These are phyloP conservation scores for Odontamblyopus lacepedii DNA, from an alignment of 2,797 vertebrate genomes.

Conservation along the genomic window DNA sequence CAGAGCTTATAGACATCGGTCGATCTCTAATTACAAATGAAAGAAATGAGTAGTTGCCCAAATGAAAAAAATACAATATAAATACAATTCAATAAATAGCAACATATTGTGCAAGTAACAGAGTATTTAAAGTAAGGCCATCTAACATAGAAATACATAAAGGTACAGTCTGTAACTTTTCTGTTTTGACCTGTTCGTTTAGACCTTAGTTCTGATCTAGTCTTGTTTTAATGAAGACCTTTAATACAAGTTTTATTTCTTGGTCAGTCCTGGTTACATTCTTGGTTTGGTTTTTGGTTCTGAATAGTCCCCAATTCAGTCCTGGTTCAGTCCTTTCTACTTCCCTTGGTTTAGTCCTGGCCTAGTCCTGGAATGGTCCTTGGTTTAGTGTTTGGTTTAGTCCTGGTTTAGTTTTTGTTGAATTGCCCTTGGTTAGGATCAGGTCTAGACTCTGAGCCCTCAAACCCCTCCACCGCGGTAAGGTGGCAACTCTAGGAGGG, in stretches of 20 bases:
- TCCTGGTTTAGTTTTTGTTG: not conserved
- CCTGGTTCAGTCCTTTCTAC: not conserved
- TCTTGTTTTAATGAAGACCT: not conserved
- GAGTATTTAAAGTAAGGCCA: no score
- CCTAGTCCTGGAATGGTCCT: not conserved
- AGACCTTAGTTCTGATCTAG: not conserved
- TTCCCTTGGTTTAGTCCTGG: not conserved
- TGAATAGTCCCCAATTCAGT: not conserved
- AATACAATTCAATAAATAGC: no score
- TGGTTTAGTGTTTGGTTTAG: not conserved
- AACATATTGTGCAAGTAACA: no score
- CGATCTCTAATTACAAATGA: no score
- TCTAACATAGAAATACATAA: no score
- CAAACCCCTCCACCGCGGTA: slow-evolving; percentile 3
- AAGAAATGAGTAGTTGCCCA: no score
- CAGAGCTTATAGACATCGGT: no score
- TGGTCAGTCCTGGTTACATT: no score
- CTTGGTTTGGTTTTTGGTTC: not conserved
- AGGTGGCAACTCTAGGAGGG: slow-evolving; percentile 2
- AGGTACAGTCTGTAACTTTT: no score
- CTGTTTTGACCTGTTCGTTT: no score
- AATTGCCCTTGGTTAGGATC: not conserved
- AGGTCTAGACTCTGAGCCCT: not conserved
- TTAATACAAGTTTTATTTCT: not conserved
- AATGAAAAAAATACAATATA: no score